Evolutionary conservation across 2,113 vertebrate genomes (phyloP), one percentile per base, ranked within the genome.

Genomic region (Typhlomys cinereus): DNA sequence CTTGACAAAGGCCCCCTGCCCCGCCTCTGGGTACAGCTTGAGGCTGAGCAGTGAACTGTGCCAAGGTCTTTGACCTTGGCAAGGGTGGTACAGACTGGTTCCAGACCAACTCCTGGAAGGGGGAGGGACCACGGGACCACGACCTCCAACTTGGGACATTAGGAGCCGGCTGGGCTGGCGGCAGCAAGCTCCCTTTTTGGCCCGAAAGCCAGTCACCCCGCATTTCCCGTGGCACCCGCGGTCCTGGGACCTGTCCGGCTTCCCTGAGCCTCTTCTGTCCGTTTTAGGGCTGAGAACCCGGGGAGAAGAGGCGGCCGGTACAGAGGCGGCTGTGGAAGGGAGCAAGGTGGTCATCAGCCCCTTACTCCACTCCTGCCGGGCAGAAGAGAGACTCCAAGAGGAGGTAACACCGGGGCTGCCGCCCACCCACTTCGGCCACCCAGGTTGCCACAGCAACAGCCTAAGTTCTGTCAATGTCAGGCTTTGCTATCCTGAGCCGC

Each of bases 11-110:
- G 39, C 34, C 67, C 31, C 62, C 48, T 44, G 39, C 73, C 44
- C 59, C 50, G 29, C n/a, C 48, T 62, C 70, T 17, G 23, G 21
- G 64, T 83, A 50, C 74, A 92, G 78, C 31, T 5, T 76, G 69
- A 82, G 91, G 21, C 88, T 17, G 23, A 20, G 10, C 31, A 4
- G 41, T 27, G 48, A 71, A 64, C 80, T 52, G 78, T 15, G 41
- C 92, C 86, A 62, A 62, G 70, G 70, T 66, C 88, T 70, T 71
- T 1, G 79, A 96, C 95, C 92, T 96, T 95, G 92, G 86, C 66
- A 88, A 88, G 18, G 5, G 34, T 29, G 13, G 31, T 18, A 1
- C 46, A 61, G 70, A 75, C 57, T 70, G 41, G 50, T 73, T n/a
- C 57, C 27, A 2, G 50, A 67, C 27, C n/a, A 11, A 61, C 14